Conservation (phyloP, 2,797 vertebrate genomes). For the Alauda arvensis region DNA sequence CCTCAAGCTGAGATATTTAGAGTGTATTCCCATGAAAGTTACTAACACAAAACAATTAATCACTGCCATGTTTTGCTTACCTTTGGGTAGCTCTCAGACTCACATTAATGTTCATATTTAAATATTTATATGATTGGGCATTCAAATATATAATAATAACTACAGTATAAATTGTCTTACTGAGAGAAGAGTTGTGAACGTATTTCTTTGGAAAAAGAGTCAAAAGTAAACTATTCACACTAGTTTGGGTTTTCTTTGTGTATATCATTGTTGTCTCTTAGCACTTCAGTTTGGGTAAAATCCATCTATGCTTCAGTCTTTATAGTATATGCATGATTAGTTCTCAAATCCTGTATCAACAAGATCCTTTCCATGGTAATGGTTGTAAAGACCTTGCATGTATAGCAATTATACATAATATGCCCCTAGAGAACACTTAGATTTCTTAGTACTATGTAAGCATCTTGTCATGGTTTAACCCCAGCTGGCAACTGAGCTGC, state of each 20-base stretch:
- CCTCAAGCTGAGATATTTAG: background rate
- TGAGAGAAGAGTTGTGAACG: background rate
- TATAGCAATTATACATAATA: conserved; percentile 32
- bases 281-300: background rate
- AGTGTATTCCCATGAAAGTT: background rate
- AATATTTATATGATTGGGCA: background rate
- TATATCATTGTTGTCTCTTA: background rate
- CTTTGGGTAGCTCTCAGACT: background rate
- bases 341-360: conserved; percentile 18
- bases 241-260: background rate
- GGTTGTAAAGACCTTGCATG: background rate
- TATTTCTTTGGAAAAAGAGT: background rate
- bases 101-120: background rate
- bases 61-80: background rate
- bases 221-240: background rate
- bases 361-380: conserved; percentile 14
- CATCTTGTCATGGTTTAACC: conserved; percentile 3
- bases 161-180: background rate
- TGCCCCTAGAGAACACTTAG: background rate
- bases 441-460: conserved; percentile 1
- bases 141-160: background rate
- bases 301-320: background rate
- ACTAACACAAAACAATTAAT: background rate
- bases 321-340: background rate
- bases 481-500: background rate